Evolutionary conservation across 2,888 invertebrate genomes (phyloP).

Genomic region (Thymelicus sylvestris): DNA sequence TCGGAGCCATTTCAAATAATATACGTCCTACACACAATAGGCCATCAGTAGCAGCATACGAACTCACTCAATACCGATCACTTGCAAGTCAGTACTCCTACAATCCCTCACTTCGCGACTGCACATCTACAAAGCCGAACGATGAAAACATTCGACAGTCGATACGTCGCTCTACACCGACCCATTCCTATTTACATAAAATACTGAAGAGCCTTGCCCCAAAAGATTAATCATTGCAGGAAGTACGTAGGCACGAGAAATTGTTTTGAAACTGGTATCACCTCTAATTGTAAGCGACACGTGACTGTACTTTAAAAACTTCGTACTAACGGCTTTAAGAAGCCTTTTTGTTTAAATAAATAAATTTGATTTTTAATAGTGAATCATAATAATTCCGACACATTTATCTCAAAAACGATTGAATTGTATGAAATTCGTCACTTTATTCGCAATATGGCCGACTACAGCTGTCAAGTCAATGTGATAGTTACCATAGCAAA

Average conservation of each 20-base stretch:
- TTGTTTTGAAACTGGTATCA: slow-evolving; percentile 66
- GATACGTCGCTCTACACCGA: slow-evolving; percentile 64
- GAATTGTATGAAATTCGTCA: slow-evolving; percentile 51
- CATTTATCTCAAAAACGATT: slow-evolving; percentile 43
- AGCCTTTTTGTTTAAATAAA: slow-evolving; percentile 1
- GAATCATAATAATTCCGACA: slow-evolving; percentile 20
- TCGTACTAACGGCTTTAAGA: not conserved
- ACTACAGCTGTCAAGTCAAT: slow-evolving; percentile 66
- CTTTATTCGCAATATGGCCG: slow-evolving; percentile 70
- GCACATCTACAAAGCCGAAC: slow-evolving; percentile 59
- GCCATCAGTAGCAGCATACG: slow-evolving; percentile 44
- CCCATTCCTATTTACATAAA: slow-evolving; percentile 77
- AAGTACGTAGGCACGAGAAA: slow-evolving; percentile 77
- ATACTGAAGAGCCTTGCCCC: slow-evolving; percentile 75
- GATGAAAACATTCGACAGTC: slow-evolving; percentile 64
- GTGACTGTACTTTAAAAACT: slow-evolving; percentile 10
- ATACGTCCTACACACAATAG: slow-evolving; percentile 43
- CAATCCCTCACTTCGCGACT: slow-evolving; percentile 52
- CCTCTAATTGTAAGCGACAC: slow-evolving; percentile 49
- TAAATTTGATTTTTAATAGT: not conserved
- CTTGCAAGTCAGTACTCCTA: slow-evolving; percentile 5
- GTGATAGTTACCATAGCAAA: slow-evolving; percentile 43
- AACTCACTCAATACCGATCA: slow-evolving; percentile 42
- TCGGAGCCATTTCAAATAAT: slow-evolving; percentile 80
- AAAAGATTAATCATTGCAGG: slow-evolving; percentile 76